Conservation (phyloP, 1,140 invertebrate species). For the Drosophila murphyi region DNA sequence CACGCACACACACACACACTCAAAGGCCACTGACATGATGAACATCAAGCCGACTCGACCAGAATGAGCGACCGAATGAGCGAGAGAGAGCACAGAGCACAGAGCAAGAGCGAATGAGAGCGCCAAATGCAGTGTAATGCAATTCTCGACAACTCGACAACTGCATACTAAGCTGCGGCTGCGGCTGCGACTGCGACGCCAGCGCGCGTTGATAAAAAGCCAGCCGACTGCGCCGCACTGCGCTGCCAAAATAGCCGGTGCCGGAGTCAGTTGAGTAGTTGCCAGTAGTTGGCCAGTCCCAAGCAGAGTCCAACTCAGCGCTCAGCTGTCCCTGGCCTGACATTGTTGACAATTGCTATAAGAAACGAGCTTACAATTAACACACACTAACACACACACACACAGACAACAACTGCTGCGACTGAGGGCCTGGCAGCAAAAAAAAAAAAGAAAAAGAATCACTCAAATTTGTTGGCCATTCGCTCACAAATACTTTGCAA, state of each 20-base stretch:
- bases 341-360: conserved; percentile 67
- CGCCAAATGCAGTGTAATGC: conserved; percentile 30
- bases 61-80: conserved; percentile 13
- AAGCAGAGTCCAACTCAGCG: conserved; percentile 3
- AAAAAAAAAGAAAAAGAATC: conserved; percentile 37
- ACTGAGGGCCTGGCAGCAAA: conserved; percentile 6
- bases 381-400: conserved; percentile 32
- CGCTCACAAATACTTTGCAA: conserved; percentile 27
- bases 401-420: conserved; percentile 1
- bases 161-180: too few relatives aligned
- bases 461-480: conserved; percentile 56
- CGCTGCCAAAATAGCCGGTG: conserved; percentile 75
- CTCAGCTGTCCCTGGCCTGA: conserved; percentile 47
- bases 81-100: conserved; percentile 6
- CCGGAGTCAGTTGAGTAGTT: conserved; percentile 49
- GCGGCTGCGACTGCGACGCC: conserved; percentile 53
- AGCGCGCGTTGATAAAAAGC: conserved; percentile 79
- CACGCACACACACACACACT: conserved; percentile 16
- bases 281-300: conserved; percentile 13
- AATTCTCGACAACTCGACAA: conserved; percentile 19
- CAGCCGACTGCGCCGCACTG: conserved; percentile 70
- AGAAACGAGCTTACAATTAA: conserved; percentile 65
- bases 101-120: conserved; percentile 15
- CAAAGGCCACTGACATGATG: conserved; percentile 22
- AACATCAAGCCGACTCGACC: conserved; percentile 13